Evolutionary conservation across 2,113 vertebrate genomes (phyloP).

Genomic region (Nycticebus coucang): DNA sequence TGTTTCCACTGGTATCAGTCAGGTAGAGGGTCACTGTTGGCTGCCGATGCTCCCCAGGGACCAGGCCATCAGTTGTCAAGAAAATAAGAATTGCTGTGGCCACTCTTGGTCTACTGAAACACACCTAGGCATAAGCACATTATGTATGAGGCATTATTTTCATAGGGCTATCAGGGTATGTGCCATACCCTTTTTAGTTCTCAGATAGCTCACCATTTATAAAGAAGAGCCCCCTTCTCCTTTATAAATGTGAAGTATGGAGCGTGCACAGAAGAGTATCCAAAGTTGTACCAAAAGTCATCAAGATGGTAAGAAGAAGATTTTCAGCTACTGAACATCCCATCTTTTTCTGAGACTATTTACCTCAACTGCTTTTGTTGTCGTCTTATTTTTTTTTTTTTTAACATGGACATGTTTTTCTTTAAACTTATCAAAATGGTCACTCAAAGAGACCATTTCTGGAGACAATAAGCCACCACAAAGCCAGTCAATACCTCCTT

Average conservation of each 20-base stretch:
- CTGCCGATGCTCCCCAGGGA: slow-evolving; percentile 83
- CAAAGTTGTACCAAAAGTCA: neutral
- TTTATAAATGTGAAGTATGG: neutral
- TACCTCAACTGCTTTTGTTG: neutral
- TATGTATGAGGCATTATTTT: neutral
- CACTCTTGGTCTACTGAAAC: slow-evolving; percentile 89
- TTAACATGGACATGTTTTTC: neutral
- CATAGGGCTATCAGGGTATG: neutral
- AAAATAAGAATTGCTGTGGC: slow-evolving; percentile 92
- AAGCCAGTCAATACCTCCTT: neutral
- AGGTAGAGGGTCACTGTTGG: slow-evolving; percentile 88
- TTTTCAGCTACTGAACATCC: neutral
- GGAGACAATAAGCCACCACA: neutral
- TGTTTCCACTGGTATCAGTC: slow-evolving; percentile 86
- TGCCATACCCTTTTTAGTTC: neutral
- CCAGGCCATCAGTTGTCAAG: slow-evolving; percentile 89
- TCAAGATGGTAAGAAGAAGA: neutral
- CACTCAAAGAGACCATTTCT: neutral
- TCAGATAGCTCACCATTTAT: neutral
- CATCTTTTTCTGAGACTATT: neutral
- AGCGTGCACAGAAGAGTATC: neutral
- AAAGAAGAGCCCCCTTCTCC: neutral
- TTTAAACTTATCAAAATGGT: slow-evolving; percentile 33
- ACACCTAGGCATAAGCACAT: slow-evolving; percentile 86
- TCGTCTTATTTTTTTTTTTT: neutral